Evolutionary conservation across 1,140 invertebrate species (phyloP), one percentile per base, ranked within the genome.

Genomic region (Monochamus saltuarius): DNA sequence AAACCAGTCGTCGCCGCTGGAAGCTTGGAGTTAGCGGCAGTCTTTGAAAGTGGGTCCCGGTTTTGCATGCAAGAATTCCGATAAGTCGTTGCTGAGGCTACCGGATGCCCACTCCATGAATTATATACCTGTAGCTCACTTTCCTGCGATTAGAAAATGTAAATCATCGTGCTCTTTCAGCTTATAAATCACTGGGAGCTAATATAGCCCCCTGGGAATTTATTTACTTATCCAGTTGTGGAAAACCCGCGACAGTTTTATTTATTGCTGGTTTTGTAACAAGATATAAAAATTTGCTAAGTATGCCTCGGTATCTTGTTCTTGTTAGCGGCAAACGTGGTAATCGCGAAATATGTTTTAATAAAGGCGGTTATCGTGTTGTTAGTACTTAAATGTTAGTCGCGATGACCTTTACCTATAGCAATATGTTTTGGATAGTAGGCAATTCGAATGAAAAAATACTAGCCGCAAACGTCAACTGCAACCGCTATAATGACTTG

Each of bases 121-220:
- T 65, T 67, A 67, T 67, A 51, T 47, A 50, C 38, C 62, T 56
- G 62, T 55, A 55, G 61, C 51, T 60, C 62, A 53, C 54, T 67
- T 67, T 67, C 61, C 53, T 51, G 45, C 54, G 61, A 67, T 61
- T 67, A 67, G 65, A 67, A 66, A 64, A 67, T 67, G 58, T 61
- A 67, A 67, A 67, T 67, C 65, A 67, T 64, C 38, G 29, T 37
- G 56, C 49, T 36, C 42, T 22, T 49, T 39, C 7, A 11, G 35
- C 10, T 47, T 50, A 50, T 57, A 57, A 57, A 57, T 57, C 56
- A 56, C n/a, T 29, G 11, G 13, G 42, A 16, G 34, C 29, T 56
- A 56, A 56, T 53, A 29, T 29, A 59, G 35, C 9, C 19, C 29
- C 22, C n/a, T 22, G 52, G 35, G 56, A 53, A 59, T 58, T 58